These are phyloP conservation scores for Oncorhynchus keta DNA, from an alignment of 2,113 vertebrate species.

Conservation along the genomic window DNA sequence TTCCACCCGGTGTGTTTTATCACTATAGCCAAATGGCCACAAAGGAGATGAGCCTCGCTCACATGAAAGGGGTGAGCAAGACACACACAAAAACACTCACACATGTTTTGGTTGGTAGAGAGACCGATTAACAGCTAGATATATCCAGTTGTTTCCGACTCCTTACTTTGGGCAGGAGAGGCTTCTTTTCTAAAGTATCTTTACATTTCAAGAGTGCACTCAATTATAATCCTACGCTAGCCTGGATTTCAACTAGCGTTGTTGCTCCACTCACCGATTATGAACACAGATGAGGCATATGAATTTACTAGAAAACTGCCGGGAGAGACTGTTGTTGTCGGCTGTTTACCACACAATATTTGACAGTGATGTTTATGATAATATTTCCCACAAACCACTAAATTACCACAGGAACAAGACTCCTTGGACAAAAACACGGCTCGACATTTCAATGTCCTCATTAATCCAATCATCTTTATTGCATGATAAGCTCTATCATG, in stretches of 20 bases:
- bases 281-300: background rate
- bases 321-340: background rate
- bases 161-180: background rate
- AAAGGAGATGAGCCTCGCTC: background rate
- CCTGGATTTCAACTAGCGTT: no score
- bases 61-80: constrained; percentile 3
- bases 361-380: background rate
- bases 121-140: background rate
- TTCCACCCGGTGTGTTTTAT: background rate
- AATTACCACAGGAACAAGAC: background rate
- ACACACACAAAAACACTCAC: background rate
- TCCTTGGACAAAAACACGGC: background rate
- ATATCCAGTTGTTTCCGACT: background rate
- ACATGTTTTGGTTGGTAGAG: background rate
- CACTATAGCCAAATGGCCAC: constrained; percentile 3
- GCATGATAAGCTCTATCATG: no score
- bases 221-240: background rate
- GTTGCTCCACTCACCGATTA: background rate
- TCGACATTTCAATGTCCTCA: background rate
- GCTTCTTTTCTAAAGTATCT: background rate
- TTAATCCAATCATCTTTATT: background rate
- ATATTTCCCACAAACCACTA: background rate
- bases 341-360: background rate
- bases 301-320: background rate
- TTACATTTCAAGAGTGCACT: background rate